Conservation (phyloP, 2,888 invertebrate genomes). For the Tenthredo notha region DNA sequence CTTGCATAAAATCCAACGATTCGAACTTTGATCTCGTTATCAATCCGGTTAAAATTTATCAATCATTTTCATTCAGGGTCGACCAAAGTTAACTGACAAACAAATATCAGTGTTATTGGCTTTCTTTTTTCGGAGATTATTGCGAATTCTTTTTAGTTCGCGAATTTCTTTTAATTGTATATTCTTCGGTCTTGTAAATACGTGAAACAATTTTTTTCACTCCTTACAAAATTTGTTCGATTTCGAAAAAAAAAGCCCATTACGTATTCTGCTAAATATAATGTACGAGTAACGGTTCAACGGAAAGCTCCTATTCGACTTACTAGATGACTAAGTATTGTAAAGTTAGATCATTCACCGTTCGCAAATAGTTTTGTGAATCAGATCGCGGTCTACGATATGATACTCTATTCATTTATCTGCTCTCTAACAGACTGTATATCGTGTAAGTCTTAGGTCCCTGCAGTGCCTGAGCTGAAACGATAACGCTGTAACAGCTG, state of each 20-base stretch:
- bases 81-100: not conserved
- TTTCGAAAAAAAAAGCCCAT: not conserved
- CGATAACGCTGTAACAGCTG: conserved; percentile 5
- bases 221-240: not conserved
- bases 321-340: conserved; percentile 47
- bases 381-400: conserved; percentile 35
- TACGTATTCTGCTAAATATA: conserved; percentile 37
- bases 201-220: not conserved
- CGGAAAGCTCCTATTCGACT: conserved; percentile 27
- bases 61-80: not conserved
- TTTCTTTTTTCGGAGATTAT: not conserved
- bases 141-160: not conserved
- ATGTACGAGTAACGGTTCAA: conserved; percentile 10
- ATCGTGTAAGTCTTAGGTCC: not conserved
- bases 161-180: not conserved
- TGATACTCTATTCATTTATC: conserved; percentile 36
- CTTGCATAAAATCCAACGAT: not conserved
- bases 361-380: conserved; percentile 48
- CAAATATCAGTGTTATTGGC: not conserved
- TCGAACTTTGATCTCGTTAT: conserved; percentile 31
- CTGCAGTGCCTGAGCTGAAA: not conserved
- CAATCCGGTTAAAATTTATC: not conserved
- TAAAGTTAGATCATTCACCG: conserved; percentile 46
- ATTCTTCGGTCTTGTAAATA: not conserved
- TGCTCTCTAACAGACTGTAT: conserved; percentile 9